These are phyloP conservation scores for Nothocercus nigrocapillus DNA, from an alignment of 2,113 vertebrate species.

Conservation along the genomic window DNA sequence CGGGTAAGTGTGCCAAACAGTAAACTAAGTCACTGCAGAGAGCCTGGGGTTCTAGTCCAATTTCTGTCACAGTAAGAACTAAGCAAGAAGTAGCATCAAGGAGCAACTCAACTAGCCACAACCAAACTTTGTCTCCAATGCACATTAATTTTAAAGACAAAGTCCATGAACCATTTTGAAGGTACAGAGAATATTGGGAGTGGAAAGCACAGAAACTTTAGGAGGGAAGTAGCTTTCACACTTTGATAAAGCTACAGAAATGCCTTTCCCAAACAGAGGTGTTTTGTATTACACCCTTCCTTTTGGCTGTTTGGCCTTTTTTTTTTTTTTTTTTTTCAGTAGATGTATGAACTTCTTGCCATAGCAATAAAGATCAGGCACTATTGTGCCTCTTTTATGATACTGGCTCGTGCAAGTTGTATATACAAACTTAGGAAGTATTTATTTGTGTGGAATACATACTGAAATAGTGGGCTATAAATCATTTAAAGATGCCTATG, in stretches of 20 bases:
- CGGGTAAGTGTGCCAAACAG: not conserved
- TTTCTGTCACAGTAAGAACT: not conserved
- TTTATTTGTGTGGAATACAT: slow-evolving; percentile 56
- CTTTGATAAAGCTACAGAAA: slow-evolving; percentile 8
- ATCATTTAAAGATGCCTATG: slow-evolving; percentile 61
- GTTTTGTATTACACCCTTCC: not conserved
- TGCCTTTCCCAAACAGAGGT: slow-evolving; percentile 5
- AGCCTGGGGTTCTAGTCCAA: not conserved
- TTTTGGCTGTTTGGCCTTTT: not conserved
- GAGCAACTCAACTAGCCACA: not conserved
- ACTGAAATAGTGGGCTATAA: slow-evolving; percentile 43
- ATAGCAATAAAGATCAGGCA: slow-evolving; percentile 26
- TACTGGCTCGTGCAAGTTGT: slow-evolving; percentile 22
- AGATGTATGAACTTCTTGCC: slow-evolving; percentile 20
- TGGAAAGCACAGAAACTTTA: not conserved
- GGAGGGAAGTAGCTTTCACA: not conserved
- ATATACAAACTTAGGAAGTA: slow-evolving; percentile 52
- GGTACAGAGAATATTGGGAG: not conserved
- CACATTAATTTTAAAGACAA: not conserved
- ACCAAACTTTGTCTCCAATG: not conserved
- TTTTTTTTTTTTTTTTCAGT: not conserved
- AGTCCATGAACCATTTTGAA: not conserved
- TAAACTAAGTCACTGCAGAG: not conserved
- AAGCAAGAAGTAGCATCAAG: not conserved
- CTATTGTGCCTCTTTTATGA: slow-evolving; percentile 43